A percentile compares a stretch with the other conserved stretches of the same genome.
phyloP scores from a whole-genome alignment of 2,797 vertebrate genomes.

The Brachymystax lenok region DNA sequence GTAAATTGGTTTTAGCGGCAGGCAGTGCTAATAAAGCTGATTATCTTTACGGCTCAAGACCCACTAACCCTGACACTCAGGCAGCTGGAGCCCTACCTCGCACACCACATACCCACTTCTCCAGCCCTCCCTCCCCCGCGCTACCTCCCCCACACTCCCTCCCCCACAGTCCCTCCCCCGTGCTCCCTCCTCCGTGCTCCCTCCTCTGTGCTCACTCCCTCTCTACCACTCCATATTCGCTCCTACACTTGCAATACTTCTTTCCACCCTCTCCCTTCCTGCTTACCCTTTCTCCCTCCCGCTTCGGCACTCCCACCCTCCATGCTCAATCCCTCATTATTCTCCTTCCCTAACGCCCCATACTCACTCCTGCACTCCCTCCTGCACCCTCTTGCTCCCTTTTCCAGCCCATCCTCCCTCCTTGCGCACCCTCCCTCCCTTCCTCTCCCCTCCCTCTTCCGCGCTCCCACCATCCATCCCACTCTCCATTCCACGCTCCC shows the following conservation, averaged over 20 bases:
- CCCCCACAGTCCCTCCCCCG: constrained; percentile 70
- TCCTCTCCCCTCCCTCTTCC: background rate
- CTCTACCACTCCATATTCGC: background rate
- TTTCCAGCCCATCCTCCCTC: background rate
- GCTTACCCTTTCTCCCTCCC: background rate
- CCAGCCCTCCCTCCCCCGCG: constrained; percentile 6
- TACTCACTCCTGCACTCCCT: background rate
- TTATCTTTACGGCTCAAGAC: constrained; percentile 88
- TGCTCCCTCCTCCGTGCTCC: background rate
- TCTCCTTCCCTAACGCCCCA: constrained; percentile 8
- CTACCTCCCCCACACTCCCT: constrained; percentile 72
- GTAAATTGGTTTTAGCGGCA: constrained; percentile 91
- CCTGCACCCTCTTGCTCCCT: background rate
- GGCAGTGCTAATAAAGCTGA: constrained; percentile 92
- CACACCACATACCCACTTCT: constrained; percentile 26
- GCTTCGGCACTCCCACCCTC: background rate
- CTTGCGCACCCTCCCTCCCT: background rate
- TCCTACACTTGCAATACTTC: background rate
- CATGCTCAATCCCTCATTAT: background rate
- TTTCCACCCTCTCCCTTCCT: constrained; percentile 14
- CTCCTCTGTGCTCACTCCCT: no score
- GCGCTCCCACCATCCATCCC: background rate
- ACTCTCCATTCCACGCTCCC: constrained; percentile 4
- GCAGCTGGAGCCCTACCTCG: constrained; percentile 77
- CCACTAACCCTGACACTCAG: constrained; percentile 83